phyloP scores from a whole-genome alignment of 2,113 vertebrate genomes.

The Macrotis lagotis region DNA sequence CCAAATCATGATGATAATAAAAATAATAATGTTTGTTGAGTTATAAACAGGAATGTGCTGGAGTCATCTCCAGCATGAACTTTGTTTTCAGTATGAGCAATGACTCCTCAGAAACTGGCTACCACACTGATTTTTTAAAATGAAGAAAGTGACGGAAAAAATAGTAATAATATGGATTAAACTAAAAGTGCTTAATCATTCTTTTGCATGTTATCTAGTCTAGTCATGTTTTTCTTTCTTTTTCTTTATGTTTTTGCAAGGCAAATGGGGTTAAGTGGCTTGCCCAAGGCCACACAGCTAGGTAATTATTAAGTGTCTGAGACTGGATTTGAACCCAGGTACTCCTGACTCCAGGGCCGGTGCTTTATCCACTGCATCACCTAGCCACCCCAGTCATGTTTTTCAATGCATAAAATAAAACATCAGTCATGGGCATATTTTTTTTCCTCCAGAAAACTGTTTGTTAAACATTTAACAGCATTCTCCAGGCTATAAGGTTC shows the following conservation, averaged over 20 bases:
- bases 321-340: too few relatives aligned
- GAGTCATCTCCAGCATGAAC: neutral
- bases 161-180: neutral
- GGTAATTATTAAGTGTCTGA: too few relatives aligned
- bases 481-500: neutral
- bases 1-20: neutral
- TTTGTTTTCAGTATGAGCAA: neutral
- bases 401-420: neutral
- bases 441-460: neutral
- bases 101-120: neutral
- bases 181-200: neutral
- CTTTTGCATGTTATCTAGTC: neutral
- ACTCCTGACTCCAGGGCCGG: too few relatives aligned
- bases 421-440: neutral
- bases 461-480: neutral
- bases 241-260: too few relatives aligned
- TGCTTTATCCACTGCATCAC: too few relatives aligned
- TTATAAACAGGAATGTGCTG: neutral
- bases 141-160: neutral
- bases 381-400: neutral
- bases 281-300: too few relatives aligned
- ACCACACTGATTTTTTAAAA: neutral
- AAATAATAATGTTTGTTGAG: neutral
- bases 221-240: neutral
- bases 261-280: too few relatives aligned